phyloP scores from a whole-genome alignment of 2,888 invertebrate genomes.

The Spodoptera exigua region DNA sequence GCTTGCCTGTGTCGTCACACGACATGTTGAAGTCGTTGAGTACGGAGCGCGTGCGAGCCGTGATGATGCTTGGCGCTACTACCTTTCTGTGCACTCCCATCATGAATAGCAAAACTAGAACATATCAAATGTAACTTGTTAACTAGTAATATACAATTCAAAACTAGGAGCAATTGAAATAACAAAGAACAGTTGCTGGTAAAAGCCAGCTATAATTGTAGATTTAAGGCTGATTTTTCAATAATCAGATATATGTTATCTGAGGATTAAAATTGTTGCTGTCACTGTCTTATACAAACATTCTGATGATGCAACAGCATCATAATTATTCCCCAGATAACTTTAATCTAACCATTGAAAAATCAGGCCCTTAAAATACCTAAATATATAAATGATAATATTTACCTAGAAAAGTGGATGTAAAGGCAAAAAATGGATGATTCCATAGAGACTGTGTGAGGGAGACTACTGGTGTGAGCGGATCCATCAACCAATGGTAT shows the following conservation, averaged over 20 bases:
- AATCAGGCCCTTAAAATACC: too few relatives aligned
- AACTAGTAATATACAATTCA: background rate
- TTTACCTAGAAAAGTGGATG: conserved; percentile 94
- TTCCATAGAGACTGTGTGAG: conserved; percentile 97
- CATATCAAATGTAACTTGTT: background rate
- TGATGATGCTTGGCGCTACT: conserved; percentile 98
- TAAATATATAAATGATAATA: too few relatives aligned
- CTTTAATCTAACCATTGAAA: too few relatives aligned
- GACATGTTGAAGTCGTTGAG: conserved; percentile 99
- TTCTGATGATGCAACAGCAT: too few relatives aligned
- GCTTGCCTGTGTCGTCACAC: conserved; percentile 98
- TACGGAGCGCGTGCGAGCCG: conserved; percentile 96
- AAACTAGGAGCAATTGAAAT: too few relatives aligned
- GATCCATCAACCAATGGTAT: conserved; percentile 98
- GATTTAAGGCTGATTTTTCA: too few relatives aligned
- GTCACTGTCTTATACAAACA: too few relatives aligned
- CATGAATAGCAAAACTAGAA: conserved; percentile 94
- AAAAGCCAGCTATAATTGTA: too few relatives aligned
- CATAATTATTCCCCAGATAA: too few relatives aligned
- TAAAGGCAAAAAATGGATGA: conserved; percentile 98
- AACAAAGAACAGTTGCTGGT: too few relatives aligned
- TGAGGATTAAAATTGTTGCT: too few relatives aligned
- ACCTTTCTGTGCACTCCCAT: conserved; percentile 98
- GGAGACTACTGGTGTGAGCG: conserved; percentile 96
- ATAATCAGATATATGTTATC: too few relatives aligned